Conservation (phyloP, 2,888 invertebrate species). For the Cryptocephalus primarius region DNA sequence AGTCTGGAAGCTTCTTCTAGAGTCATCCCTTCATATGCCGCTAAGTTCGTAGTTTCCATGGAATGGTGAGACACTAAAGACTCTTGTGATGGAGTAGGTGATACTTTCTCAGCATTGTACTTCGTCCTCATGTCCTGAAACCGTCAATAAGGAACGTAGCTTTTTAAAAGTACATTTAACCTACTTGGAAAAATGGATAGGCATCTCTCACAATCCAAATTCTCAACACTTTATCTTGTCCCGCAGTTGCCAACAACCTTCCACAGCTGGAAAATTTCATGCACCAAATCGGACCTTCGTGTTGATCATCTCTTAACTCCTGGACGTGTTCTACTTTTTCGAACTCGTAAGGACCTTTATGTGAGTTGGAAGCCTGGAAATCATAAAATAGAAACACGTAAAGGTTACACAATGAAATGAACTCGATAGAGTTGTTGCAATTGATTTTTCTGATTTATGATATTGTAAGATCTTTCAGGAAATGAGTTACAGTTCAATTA, state of each 20-base stretch:
- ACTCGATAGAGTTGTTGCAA: too few relatives aligned
- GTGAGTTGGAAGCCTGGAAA: conserved; percentile 70
- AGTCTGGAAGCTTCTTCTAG: conserved; percentile 48
- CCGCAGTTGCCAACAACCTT: conserved; percentile 88
- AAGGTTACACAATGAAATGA: neutral
- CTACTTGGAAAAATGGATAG: conserved; percentile 76
- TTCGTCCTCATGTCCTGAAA: conserved; percentile 85
- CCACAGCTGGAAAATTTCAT: conserved; percentile 98
- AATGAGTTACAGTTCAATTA: neutral
- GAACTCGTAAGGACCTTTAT: conserved; percentile 96
- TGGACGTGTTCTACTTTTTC: conserved; percentile 82
- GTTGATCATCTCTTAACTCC: conserved; percentile 56
- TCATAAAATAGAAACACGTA: neutral
- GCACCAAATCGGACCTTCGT: conserved; percentile 94
- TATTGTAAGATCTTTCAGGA: neutral
- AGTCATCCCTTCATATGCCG: conserved; percentile 47
- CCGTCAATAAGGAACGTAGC: too few relatives aligned
- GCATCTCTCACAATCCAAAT: conserved; percentile 93
- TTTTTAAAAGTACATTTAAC: neutral
- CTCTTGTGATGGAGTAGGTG: conserved; percentile 88
- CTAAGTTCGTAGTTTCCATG: conserved; percentile 48
- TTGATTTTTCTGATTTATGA: neutral
- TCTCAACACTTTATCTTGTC: conserved; percentile 87
- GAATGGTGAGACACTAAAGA: conserved; percentile 74
- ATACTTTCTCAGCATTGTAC: conserved; percentile 83